Conservation (phyloP, 2,888 invertebrate genomes). For the Frankliniella intonsa region DNA sequence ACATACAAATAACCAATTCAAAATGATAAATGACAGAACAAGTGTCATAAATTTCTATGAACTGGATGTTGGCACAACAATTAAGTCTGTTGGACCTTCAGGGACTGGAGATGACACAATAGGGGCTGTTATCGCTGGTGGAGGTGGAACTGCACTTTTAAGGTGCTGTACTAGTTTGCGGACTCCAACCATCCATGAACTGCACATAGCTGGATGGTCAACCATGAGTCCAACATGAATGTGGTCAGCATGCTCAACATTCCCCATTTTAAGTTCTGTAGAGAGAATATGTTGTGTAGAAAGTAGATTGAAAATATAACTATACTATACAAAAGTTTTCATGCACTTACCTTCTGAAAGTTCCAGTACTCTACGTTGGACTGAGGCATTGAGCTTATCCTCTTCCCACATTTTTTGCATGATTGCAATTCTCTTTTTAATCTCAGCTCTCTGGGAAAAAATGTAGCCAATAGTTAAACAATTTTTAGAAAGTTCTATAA, state of each 20-base stretch:
- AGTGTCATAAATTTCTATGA: neutral
- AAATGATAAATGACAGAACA: neutral
- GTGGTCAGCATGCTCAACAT: constrained; percentile 53
- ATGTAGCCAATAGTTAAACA: neutral
- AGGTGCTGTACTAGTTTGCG: constrained; percentile 53
- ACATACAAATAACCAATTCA: neutral
- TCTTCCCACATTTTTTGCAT: constrained; percentile 57
- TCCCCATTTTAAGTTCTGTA: constrained; percentile 52
- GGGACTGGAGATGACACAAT: constrained; percentile 11
- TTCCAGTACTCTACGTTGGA: constrained; percentile 51
- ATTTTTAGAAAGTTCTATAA: neutral
- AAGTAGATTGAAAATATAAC: constrained; percentile 28
- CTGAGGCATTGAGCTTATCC: constrained; percentile 51
- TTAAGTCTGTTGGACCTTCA: neutral
- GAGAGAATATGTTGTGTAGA: constrained; percentile 37
- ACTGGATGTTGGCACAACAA: neutral
- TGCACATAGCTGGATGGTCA: constrained; percentile 54
- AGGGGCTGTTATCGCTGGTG: neutral
- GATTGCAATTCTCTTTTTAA: constrained; percentile 51
- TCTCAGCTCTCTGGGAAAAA: constrained; percentile 46
- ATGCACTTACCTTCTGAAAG: constrained; percentile 52
- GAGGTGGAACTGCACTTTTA: neutral
- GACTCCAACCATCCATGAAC: constrained; percentile 59
- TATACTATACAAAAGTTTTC: neutral
- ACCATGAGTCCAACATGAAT: constrained; percentile 58